A percentile compares a stretch with the other conserved stretches of the same genome.
Evolutionary conservation across 2,888 invertebrate genomes (phyloP).

Genomic region (Schizotus pectinicornis): DNA sequence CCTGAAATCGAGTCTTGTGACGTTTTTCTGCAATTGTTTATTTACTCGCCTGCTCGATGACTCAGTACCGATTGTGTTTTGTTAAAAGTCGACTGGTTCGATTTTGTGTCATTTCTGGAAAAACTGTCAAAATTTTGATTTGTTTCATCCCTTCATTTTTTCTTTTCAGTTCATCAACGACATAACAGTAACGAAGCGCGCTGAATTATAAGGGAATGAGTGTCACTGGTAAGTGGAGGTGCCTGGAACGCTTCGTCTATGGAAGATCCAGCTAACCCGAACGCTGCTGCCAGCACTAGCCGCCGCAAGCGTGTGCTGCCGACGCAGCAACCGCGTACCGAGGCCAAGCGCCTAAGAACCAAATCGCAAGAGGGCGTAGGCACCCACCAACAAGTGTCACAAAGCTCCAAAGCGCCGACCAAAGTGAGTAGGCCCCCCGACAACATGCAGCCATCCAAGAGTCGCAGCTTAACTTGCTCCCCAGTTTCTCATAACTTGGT

Average conservation of each 20-base stretch:
- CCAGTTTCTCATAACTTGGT: too few relatives aligned
- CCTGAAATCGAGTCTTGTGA: not conserved
- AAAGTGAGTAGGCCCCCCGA: constrained; percentile 4
- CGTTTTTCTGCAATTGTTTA: constrained; percentile 22
- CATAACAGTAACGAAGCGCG: constrained; percentile 47
- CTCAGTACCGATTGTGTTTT: constrained; percentile 17
- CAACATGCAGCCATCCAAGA: too few relatives aligned
- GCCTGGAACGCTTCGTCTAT: constrained; percentile 86
- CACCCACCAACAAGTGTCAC: constrained; percentile 26
- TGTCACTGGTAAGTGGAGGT: constrained; percentile 65
- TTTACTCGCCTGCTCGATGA: constrained; percentile 18
- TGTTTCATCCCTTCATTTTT: not conserved
- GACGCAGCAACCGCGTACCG: constrained; percentile 65
- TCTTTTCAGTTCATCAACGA: constrained; percentile 41
- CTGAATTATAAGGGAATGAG: constrained; percentile 58
- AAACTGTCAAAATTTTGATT: constrained; percentile 8
- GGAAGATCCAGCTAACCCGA: constrained; percentile 87
- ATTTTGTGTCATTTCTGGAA: constrained; percentile 1
- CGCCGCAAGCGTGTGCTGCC: constrained; percentile 63
- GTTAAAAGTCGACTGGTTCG: constrained; percentile 12
- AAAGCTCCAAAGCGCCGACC: not conserved
- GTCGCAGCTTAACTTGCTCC: too few relatives aligned
- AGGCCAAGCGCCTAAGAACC: constrained; percentile 65
- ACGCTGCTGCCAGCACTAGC: constrained; percentile 66
- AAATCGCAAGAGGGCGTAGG: constrained; percentile 52